These are phyloP conservation scores for Pygoscelis antarcticus DNA, from an alignment of 2,113 vertebrate species.

Conservation along the genomic window DNA sequence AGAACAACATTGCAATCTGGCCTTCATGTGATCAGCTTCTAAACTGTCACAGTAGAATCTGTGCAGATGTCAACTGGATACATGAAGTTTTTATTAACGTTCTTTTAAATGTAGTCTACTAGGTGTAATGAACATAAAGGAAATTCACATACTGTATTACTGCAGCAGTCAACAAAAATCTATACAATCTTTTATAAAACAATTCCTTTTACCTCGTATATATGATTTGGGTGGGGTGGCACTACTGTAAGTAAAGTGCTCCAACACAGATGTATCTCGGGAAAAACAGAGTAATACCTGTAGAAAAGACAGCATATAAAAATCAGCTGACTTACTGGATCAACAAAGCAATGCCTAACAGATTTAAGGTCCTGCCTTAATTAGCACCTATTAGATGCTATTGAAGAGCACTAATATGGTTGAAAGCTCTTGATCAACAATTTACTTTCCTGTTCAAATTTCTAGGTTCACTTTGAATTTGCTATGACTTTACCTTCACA, in stretches of 20 bases:
- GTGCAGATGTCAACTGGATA: neutral
- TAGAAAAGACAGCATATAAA: conserved; percentile 5
- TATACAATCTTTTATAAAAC: neutral
- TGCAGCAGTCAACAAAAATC: neutral
- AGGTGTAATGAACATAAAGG: neutral
- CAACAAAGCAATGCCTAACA: neutral
- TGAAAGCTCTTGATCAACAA: neutral
- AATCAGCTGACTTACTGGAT: neutral
- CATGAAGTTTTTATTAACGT: neutral
- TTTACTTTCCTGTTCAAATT: neutral
- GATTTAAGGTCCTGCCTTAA: neutral
- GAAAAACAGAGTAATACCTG: conserved; percentile 97
- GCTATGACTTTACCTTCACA: neutral
- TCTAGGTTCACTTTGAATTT: neutral
- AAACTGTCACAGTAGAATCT: neutral
- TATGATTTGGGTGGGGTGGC: conserved; percentile 93
- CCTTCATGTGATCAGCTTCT: neutral
- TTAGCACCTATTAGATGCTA: neutral
- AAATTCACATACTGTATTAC: neutral
- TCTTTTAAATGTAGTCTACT: neutral
- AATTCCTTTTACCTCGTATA: conserved; percentile 83
- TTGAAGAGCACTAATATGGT: neutral
- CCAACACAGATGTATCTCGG: conserved; percentile 89
- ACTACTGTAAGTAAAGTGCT: conserved; percentile 93
- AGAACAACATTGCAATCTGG: neutral